Base-by-base conservation (phyloP, 2,797 vertebrate genomes). In the Dromococcyx pavoninus region DNA sequence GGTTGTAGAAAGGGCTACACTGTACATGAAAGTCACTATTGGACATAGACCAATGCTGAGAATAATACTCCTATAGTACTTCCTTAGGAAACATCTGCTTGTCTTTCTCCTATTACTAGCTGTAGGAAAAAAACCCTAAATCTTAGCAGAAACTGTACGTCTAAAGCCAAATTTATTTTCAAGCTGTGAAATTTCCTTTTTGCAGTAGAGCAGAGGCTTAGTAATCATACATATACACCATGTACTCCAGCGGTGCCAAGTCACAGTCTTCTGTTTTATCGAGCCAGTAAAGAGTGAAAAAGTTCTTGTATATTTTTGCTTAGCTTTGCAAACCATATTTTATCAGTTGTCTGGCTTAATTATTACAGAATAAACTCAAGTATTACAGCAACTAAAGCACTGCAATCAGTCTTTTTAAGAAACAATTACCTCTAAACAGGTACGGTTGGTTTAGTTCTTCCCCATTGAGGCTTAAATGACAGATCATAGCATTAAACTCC, bases 151-250 rank as follows among this genome's bases (percentile, higher is more conserved):
- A 19, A 33, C 21, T 48, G 21, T n/a, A 73, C 30, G 10, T 77
- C 41, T 73, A 64, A 56, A 65, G 65, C 23, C 37, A 87, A 56
- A 87, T 81, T 32, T 73, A 39, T 65, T 89, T 93, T 61, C 60
- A 82, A 54, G 72, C 64, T 83, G 39, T 62, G 33, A 71, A 83
- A 72, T 67, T 33, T 58, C 39, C 35, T 32, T 71, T 95, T 64
- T 67, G 33, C 48, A 62, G 56, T 27, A 79, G 27, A 89, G 58
- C 18, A 39, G 33, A 79, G 39, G 18, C 43, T 86, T 57, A 57
- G 69, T 54, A 86, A 62, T 62, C 1, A 1, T 24, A 57, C 17
- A 75, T 13, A 32, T 17, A 32, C 1, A 1, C n/a, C 5, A 0
- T 6, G 35, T 44, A 33, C 33, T 74, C 51, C 3, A 0, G 46